Percentiles rank a stretch among this genome's conserved stretches.
These are phyloP conservation scores for Hybognathus amarus DNA, from an alignment of 2,797 vertebrate genomes.

Conservation along the genomic window DNA sequence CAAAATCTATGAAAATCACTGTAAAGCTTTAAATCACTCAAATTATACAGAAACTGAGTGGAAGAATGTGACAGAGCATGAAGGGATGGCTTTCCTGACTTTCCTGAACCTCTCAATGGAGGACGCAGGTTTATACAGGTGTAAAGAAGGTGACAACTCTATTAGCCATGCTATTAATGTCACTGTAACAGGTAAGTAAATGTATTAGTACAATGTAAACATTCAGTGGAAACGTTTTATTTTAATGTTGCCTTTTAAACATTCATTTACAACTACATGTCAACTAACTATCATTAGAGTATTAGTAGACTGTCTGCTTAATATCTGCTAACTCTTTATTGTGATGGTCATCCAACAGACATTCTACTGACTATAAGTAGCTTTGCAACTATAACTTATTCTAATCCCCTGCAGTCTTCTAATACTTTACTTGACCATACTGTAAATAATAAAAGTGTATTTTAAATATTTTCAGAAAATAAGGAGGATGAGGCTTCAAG, in stretches of 20 bases:
- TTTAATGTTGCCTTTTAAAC: background rate
- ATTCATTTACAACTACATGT: too few species aligned
- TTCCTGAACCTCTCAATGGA: slow-evolving; percentile 42
- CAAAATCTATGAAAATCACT: background rate
- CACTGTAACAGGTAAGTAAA: slow-evolving; percentile 55
- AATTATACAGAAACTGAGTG: background rate
- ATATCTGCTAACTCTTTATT: too few species aligned
- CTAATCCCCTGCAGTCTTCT: too few species aligned
- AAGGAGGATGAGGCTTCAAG: fast-evolving
- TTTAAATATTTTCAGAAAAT: background rate
- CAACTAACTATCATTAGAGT: too few species aligned
- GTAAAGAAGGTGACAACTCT: background rate
- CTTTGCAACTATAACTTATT: too few species aligned
- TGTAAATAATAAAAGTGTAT: background rate
- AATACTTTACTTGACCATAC: too few species aligned
- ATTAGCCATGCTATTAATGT: slow-evolving; percentile 50
- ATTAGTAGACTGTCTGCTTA: too few species aligned
- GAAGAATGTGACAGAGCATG: background rate
- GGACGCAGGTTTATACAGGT: slow-evolving; percentile 60
- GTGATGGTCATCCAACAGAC: too few species aligned
- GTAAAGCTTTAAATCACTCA: slow-evolving; percentile 13
- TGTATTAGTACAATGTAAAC: too few species aligned
- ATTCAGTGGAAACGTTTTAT: too few species aligned
- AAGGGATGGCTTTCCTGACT: background rate
- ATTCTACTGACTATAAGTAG: too few species aligned